Base-by-base conservation (phyloP, 2,888 invertebrate species). In the Stenodema calcarata region DNA sequence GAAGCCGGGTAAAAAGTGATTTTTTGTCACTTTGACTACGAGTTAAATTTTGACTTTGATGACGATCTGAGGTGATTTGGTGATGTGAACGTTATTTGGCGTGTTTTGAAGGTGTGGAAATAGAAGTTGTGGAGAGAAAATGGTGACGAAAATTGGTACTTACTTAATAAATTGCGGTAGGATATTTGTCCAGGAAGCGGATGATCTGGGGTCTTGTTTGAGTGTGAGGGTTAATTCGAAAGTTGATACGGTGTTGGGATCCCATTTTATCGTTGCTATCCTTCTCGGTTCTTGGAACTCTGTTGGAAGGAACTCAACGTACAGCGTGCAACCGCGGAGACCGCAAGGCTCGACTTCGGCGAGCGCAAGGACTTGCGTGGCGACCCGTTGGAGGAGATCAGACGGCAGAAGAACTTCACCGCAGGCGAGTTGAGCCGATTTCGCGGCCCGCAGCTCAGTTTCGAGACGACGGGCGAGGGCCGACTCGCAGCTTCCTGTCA, bases 271-370 rank as follows among this genome's bases (percentile, higher is more conserved):
- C 90, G 95, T 95, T 86, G 96, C 96, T 90, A 97, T 93, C 90
- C 95, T 93, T 89, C 95, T 93, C 91, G 94, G 93, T 88, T 93
- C 91, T 89, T 92, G 91, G 80, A 95, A 95, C 91, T 96, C 95
- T n/a, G 81, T 82, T 27, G 88, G 75, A 28, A 86, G 83, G 90
- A 96, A 95, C 91, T 95, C 95, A 87, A 97, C 94, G 91, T 95
- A 96, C 89, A 97, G 92, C n/a, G 95, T 95, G 90, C 97, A 96
- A 54, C 97, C 97, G 88, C 93, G 92, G 79, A 97, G 93, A 81
- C 97, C 98, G 92, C 96, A 97, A 23, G 97, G 97, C 91, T 98
- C 97, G 82, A 95, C 94, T 91, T 97, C 96, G 0, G 97, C 96
- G 92, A 96, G 94, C 86, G 94, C 93, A 83, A 97, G 93, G 88